Base-by-base conservation (phyloP, 2,888 invertebrate genomes). In the Hedya salicella region DNA sequence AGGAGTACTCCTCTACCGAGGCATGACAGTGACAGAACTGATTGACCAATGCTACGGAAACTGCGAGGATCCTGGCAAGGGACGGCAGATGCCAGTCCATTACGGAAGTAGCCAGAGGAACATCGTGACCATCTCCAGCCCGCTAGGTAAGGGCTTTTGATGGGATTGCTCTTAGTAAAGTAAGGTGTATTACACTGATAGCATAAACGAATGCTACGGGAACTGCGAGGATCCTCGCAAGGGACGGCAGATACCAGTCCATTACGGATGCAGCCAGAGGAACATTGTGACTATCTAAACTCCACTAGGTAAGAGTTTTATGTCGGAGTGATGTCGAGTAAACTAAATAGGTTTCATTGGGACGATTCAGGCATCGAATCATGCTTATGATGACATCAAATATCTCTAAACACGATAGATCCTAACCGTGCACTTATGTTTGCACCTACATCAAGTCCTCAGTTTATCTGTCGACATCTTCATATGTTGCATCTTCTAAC, bases 41-140 rank as follows among this genome's bases (percentile, higher is more conserved):
- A 95, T 99, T 88, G 96, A 99, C 91, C 99, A 99, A 87, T 99
- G 99, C 82, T 99, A 98, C 80, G 98, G 99, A 19, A 99, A 99
- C 88, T 87, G 87, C 32, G 95, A 95, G 62, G 99, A 99, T 83
- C 78, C 92, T 1, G 97, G 96, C 1, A 96, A 96, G 83, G 99
- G 99, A 0, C 94, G 96, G 72, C 99, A 99, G 91, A 99, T 99
- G 99, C 99, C 99, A 0, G 97, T 99, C 0, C 99, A 99, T 83
- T 99, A 99, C 84, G 99, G 99, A 0, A 95, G 95, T 39, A 95
- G 94, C 76, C 94, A 95, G 40, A 93, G 95, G 8, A 96, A 98
- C 88, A 97, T 98, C 86, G 95, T 98, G 0, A 99, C 99, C 0
- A 96, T 99, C 73, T 99, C 99, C 0, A 99, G 99, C 75, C 98